Evolutionary conservation across 2,113 vertebrate species (phyloP), one percentile per base, ranked within the genome.

Genomic region (Probosciger aterrimus): DNA sequence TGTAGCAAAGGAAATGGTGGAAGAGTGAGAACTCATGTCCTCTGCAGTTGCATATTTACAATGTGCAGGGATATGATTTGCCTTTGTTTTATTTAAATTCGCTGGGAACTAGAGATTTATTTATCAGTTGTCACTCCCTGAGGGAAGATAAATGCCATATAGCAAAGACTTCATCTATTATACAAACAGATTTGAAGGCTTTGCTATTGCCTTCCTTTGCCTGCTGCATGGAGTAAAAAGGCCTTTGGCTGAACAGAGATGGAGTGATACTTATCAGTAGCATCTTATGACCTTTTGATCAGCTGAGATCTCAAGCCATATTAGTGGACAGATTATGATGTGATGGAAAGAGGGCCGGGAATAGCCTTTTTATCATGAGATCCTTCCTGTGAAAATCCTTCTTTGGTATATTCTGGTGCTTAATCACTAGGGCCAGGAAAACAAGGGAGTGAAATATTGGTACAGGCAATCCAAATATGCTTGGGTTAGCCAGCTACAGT

Each of bases 241-340:
- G 82, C 88, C 76, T 90, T 69, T 0, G 22, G 71, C 73, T 93
- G 64, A 90, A 41, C 43, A 68, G 60, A 88, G 46, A 20, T 23
- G n/a, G 74, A 88, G 39, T 71, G 68, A 92, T 96, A 44, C 88
- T 96, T 92, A 90, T 69, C 12, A 1, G 64, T 49, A 93, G 47
- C 88, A 84, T 93, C 93, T 94, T 90, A 71, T 78, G 94, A 96
- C 94, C 94, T 97, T 96, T 93, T 93, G 94, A 95, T 96, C 95
- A 94, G 90, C 82, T 93, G 90, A 95, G 60, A 92, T 94, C 95
- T 96, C 94, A 88, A 94, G 82, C 85, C 82, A 94, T 86, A 94
- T 96, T 96, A 96, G 93, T 67, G 75, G 68, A 75, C 79, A 95
- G 94, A 95, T 97, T 97, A 95, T 96, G 95, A 95, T 96, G 92